Evolutionary conservation across 1,140 invertebrate species (phyloP).

Genomic region (Rhopalosiphum padi): DNA sequence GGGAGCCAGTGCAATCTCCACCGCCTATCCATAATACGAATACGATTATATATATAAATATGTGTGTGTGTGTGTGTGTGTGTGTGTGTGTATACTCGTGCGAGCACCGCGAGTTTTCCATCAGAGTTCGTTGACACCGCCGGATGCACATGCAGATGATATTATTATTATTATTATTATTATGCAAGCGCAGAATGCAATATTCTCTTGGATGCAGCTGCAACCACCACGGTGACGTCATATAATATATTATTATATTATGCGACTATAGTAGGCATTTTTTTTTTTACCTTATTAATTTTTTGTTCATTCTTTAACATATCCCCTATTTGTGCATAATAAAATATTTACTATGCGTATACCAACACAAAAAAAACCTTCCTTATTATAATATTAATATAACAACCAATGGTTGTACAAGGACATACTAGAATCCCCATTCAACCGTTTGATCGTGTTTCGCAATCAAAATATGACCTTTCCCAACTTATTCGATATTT

Average conservation of each 20-base stretch:
- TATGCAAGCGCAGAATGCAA: conserved; percentile 45
- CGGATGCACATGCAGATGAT: conserved; percentile 39
- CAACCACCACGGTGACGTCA: conserved; percentile 25
- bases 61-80: not conserved
- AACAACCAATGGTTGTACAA: conserved; percentile 32
- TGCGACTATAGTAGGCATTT: not conserved
- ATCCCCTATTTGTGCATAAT: not conserved
- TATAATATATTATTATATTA: conserved; percentile 13
- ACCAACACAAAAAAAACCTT: not conserved
- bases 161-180: conserved; percentile 27
- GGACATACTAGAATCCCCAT: conserved; percentile 6
- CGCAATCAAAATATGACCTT: conserved; percentile 22
- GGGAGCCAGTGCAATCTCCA: not conserved
- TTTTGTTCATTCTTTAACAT: not conserved
- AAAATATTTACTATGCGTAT: not conserved
- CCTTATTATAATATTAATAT: not conserved
- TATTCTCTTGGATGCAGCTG: not conserved
- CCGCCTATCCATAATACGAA: not conserved
- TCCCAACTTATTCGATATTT: not conserved
- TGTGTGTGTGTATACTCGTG: not conserved
- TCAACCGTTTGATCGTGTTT: conserved; percentile 3
- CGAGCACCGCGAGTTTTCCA: not conserved
- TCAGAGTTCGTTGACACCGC: conserved; percentile 33
- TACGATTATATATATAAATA: not conserved
- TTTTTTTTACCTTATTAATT: not conserved